Percentiles rank a stretch among this genome's conserved stretches.
Conservation (phyloP, 2,113 vertebrate species). For the Nettapus auritus region DNA sequence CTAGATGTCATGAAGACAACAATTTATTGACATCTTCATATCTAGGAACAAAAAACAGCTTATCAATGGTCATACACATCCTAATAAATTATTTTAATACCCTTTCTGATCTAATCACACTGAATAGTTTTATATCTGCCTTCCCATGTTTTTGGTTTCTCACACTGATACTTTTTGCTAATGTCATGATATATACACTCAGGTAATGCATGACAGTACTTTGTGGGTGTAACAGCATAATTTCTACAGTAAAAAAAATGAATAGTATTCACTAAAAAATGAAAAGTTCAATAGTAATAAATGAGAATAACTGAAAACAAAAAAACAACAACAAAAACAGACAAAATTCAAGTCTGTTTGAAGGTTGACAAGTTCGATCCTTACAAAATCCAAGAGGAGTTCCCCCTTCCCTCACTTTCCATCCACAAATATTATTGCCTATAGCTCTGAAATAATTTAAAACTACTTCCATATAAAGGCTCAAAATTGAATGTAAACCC, state of each 20-base stretch:
- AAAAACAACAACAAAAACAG: background rate
- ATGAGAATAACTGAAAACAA: background rate
- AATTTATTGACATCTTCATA: background rate
- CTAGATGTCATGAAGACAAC: background rate
- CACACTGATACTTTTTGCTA: background rate
- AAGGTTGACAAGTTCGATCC: background rate
- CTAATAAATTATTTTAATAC: background rate
- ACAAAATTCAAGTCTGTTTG: background rate
- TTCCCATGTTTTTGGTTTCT: background rate
- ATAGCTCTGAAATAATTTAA: background rate
- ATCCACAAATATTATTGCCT: background rate
- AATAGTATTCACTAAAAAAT: background rate
- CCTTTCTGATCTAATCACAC: background rate
- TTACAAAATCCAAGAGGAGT: background rate
- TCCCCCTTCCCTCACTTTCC: background rate
- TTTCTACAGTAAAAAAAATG: background rate
- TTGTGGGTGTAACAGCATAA: background rate
- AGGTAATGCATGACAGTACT: background rate
- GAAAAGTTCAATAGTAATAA: background rate
- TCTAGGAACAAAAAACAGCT: background rate
- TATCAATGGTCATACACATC: background rate
- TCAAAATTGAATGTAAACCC: background rate
- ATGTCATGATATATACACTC: background rate
- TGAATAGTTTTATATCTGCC: background rate
- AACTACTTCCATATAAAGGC: background rate